Conservation (phyloP, 2,113 vertebrate species). For the Callithrix jacchus region DNA sequence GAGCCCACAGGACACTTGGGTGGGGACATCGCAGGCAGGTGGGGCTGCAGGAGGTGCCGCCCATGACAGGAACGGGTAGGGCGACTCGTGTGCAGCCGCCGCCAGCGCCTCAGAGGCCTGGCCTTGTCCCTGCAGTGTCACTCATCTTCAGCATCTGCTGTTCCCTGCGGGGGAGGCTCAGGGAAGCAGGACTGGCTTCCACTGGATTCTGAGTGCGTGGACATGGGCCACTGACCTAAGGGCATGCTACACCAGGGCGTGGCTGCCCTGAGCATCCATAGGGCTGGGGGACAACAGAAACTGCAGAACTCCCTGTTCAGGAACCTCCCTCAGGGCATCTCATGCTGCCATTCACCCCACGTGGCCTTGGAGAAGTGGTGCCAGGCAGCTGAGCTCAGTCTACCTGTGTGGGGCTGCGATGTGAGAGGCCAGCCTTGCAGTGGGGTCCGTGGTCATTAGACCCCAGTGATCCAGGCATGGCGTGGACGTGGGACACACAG, state of each 20-base stretch:
- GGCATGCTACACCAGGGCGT: accelerated
- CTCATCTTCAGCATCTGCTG: accelerated
- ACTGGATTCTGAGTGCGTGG: accelerated
- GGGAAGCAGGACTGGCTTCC: neutral
- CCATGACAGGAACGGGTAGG: accelerated
- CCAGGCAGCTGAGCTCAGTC: neutral
- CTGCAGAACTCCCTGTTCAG: too few species aligned
- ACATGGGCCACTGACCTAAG: accelerated
- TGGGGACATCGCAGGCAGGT: accelerated
- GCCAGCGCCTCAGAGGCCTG: accelerated
- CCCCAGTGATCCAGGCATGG: accelerated
- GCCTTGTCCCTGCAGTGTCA: accelerated
- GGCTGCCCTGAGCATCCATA: neutral
- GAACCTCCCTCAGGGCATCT: accelerated
- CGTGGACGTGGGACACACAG: neutral
- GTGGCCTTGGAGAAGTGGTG: neutral
- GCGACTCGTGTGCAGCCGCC: accelerated
- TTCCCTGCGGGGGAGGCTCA: neutral
- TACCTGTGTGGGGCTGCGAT: neutral
- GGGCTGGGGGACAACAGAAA: accelerated
- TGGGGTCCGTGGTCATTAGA: accelerated
- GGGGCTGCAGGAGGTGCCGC: neutral
- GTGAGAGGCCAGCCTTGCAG: accelerated
- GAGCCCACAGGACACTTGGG: neutral
- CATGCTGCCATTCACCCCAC: accelerated